phyloP scores from a whole-genome alignment of 2,797 vertebrate genomes.

The Clarias pachynema region DNA sequence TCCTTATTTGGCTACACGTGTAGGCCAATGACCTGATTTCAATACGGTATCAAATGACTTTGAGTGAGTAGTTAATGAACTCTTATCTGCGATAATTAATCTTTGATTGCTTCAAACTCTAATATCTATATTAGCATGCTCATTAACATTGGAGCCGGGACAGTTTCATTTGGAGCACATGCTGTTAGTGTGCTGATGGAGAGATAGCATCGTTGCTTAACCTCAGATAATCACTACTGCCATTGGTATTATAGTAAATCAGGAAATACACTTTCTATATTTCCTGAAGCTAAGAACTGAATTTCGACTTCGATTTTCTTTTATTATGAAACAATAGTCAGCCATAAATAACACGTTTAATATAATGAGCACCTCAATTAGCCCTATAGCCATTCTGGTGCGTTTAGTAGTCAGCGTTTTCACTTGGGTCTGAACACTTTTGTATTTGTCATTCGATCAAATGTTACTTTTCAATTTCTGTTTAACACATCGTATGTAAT shows the following conservation, averaged over 20 bases:
- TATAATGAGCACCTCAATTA: not conserved
- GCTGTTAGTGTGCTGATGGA: conserved; percentile 37
- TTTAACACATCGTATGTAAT: conserved; percentile 58
- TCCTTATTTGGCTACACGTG: conserved; percentile 56
- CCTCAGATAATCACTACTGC: not conserved
- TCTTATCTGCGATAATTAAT: conserved; percentile 63
- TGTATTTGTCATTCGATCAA: conserved; percentile 57
- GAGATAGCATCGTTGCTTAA: conserved; percentile 31
- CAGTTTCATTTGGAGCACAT: conserved; percentile 38
- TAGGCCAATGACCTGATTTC: conserved; percentile 58
- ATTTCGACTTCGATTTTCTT: not conserved
- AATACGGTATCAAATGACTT: conserved; percentile 60
- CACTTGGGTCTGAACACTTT: conserved; percentile 2
- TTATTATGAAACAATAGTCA: not conserved
- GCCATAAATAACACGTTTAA: not conserved
- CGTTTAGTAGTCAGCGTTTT: conserved; percentile 2
- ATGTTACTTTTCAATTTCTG: conserved; percentile 59
- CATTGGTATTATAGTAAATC: not conserved
- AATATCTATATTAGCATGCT: conserved; percentile 61
- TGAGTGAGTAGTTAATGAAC: conserved; percentile 62
- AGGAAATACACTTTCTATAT: not conserved
- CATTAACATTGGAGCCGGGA: conserved; percentile 52
- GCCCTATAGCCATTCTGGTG: not conserved
- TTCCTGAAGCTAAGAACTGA: not conserved
- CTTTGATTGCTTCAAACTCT: conserved; percentile 59